Conservation (phyloP, 2,888 invertebrate genomes). For the Morinoia aosen region DNA sequence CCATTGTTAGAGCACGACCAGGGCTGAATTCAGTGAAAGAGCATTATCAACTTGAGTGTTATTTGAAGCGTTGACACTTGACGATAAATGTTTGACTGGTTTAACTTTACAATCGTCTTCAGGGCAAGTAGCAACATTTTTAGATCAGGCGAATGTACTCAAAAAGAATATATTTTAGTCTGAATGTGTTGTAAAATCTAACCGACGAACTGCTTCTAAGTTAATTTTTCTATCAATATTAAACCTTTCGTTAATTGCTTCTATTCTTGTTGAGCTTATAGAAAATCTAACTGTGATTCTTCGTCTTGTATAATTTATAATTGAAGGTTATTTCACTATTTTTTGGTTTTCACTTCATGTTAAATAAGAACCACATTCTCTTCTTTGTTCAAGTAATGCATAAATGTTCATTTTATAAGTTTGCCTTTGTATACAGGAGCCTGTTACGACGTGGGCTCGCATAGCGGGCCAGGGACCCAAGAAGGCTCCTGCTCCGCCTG, state of each 20-base stretch:
- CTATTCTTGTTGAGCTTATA: too few relatives aligned
- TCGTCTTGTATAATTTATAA: too few relatives aligned
- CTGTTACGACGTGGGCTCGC: conserved; percentile 41
- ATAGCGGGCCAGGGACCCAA: conserved; percentile 29
- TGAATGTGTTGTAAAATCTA: background rate
- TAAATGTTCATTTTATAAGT: background rate
- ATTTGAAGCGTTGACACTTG: background rate
- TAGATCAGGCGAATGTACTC: background rate
- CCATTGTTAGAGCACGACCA: background rate
- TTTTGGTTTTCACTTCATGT: background rate
- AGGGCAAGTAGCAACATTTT: too few relatives aligned
- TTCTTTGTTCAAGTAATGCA: background rate
- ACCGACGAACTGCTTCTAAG: too few relatives aligned
- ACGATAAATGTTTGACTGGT: background rate
- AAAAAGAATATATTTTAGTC: background rate
- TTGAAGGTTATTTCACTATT: background rate
- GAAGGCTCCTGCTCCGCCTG: conserved; percentile 29
- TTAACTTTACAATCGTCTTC: background rate
- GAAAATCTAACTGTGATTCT: too few relatives aligned
- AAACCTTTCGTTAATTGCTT: too few relatives aligned
- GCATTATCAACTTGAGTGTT: background rate
- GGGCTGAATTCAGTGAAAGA: background rate
- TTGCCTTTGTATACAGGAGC: background rate
- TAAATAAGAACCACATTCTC: background rate
- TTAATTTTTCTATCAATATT: too few relatives aligned